These are phyloP conservation scores for Phycodurus eques DNA, from an alignment of 2,113 vertebrate genomes.

Conservation along the genomic window DNA sequence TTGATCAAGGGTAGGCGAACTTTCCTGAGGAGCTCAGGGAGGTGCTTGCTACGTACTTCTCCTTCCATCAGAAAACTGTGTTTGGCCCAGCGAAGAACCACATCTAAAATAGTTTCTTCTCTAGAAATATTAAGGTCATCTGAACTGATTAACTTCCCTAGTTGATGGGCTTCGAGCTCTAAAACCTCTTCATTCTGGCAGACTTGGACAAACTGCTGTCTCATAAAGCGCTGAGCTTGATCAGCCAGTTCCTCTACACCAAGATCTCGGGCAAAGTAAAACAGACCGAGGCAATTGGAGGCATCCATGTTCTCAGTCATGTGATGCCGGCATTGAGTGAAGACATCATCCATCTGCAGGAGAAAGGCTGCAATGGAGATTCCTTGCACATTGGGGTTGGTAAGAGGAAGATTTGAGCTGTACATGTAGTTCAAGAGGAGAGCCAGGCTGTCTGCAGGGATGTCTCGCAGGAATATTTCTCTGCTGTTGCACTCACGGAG, in stretches of 20 bases:
- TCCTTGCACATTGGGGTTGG: conserved; percentile 81
- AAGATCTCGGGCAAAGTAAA: conserved; percentile 88
- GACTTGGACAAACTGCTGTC: conserved; percentile 88
- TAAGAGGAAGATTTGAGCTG: conserved; percentile 78
- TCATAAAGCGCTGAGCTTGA: conserved; percentile 80
- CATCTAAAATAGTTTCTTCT: conserved; percentile 90
- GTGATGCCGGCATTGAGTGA: conserved; percentile 80
- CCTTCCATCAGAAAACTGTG: conserved; percentile 56
- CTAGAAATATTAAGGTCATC: conserved; percentile 92
- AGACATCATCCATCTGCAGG: conserved; percentile 92
- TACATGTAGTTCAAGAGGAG: conserved; percentile 89
- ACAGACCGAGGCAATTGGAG: conserved; percentile 91
- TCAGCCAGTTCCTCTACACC: conserved; percentile 88
- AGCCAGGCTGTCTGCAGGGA: conserved; percentile 81
- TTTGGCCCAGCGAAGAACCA: conserved; percentile 88
- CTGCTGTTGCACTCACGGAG: conserved; percentile 81
- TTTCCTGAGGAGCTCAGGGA: conserved; percentile 84
- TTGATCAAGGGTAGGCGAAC: conserved; percentile 84
- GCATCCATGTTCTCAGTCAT: conserved; percentile 94
- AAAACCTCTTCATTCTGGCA: conserved; percentile 89
- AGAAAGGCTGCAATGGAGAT: conserved; percentile 88
- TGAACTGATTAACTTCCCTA: conserved; percentile 81
- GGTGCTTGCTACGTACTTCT: conserved; percentile 70
- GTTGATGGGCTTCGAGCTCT: conserved; percentile 85
- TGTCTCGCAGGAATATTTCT: conserved; percentile 82